Evolutionary conservation across 2,888 invertebrate genomes (phyloP), one percentile per base, ranked within the genome.

Genomic region (Galeruca laticollis): DNA sequence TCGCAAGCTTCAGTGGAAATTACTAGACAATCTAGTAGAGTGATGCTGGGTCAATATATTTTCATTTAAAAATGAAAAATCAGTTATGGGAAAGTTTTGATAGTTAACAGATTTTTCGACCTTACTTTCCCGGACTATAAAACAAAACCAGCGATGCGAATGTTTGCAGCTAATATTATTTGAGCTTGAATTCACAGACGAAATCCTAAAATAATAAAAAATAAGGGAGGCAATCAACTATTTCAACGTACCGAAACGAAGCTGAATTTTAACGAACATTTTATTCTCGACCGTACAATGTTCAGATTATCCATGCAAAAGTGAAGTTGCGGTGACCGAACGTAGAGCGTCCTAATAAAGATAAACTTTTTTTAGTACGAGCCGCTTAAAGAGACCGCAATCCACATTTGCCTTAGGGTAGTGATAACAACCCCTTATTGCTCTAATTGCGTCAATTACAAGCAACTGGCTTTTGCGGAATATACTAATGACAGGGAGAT

Each of bases 371-470:
- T 71, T 65, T 66, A 15, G 64, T 60, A 65, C 20, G 54, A 54
- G 68, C 59, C 40, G 35, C 31, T 61, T 52, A 43, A 64, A 68
- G 57, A 66, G 59, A 65, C 65, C 65, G 31, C 66, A 67, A 62
- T 61, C 72, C 73, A 62, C 72, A 71, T 70, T 66, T 71, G 75
- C 73, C 73, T 68, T 72, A 68, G 62, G 73, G 68, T 37, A 62
- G 71, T 71, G 75, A 77, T 75, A 77, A 76, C 73, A 75, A 72
- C 68, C 63, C 71, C 70, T 62, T 59, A 66, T 64, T 52, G 11
- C 70, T 69, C 68, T 73, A 73, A 75, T 75, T 76, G 74, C 74
- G 57, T 60, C 69, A 66, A 70, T 72, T 76, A 60, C 62, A 61
- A 52, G 49, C 56, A 59, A 61, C 54, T 52, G 60, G 21, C 33